Base-by-base conservation (phyloP, 37 sponge, comb jelly and placozoan species). In the Agelas oroides region DNA sequence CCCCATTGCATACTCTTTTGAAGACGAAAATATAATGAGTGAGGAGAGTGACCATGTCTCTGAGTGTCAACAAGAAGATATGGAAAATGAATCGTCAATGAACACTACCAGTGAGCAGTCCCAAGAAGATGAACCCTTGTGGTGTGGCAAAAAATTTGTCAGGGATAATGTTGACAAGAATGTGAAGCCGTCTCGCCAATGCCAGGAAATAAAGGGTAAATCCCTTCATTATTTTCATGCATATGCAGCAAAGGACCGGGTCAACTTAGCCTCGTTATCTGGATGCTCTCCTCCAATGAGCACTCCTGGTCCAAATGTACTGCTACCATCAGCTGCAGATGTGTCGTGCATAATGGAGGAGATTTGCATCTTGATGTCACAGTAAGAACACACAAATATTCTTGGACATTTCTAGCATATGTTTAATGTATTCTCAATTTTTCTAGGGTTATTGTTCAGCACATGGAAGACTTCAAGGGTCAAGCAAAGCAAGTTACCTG, bases 91-190 rank as follows among this genome's bases (percentile, higher is more conserved):
- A 12, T 46, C 8, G 8, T 46, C 3, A 12, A 46, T 8, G 8
- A 3, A 12, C 46, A 46, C 8, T 46, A 46, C 46, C n/a, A n/a
- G n/a, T n/a, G n/a, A n/a, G n/a, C n/a, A n/a, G n/a, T n/a, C n/a
- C n/a, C n/a, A n/a, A n/a, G n/a, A n/a, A n/a, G n/a, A n/a, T n/a
- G n/a, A n/a, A n/a, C n/a, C n/a, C n/a, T n/a, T 12, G n/a, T 80
- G 81, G 81, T 16, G 11, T 53, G 70, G 70, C 57, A 67, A 28
- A 24, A 80, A 66, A 55, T 53, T 80, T 34, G 73, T 71, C 12
- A 63, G 71, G 25, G 83, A 82, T 35, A 82, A 82, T 58, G 25
- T 71, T 6, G 83, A 82, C 41, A 82, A 82, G 58, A 59, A 82
- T 37, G 32, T 82, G 17, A 82, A 82, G 55, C 82, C 82, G 20